Evolutionary conservation across 2,113 vertebrate genomes (phyloP).

Genomic region (Marmota monax): DNA sequence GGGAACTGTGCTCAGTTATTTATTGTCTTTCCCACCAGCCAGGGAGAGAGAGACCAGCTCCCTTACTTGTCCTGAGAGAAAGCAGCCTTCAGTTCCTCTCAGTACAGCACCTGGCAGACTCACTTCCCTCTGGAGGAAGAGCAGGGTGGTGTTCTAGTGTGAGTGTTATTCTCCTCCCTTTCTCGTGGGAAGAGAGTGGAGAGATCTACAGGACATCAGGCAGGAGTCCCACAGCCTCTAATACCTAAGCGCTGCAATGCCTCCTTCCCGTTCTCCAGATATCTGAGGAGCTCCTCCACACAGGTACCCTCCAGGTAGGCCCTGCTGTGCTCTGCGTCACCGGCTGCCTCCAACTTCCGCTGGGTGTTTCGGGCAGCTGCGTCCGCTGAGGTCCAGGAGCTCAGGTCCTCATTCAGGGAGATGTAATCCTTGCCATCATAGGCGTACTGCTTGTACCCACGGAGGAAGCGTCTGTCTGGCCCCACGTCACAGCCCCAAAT

Average conservation of each 20-base stretch:
- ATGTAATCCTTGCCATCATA: slow-evolving; percentile 82
- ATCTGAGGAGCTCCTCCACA: background rate
- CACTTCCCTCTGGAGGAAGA: too few species aligned
- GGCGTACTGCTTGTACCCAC: rapidly evolving
- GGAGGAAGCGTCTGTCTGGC: rapidly evolving
- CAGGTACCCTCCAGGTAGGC: background rate
- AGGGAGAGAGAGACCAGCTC: too few species aligned
- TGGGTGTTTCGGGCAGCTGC: rapidly evolving
- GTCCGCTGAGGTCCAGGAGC: background rate
- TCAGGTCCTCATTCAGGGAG: slow-evolving; percentile 10
- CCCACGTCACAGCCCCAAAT: slow-evolving; percentile 78
- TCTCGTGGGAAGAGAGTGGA: background rate
- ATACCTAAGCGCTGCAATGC: background rate
- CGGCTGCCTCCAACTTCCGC: background rate
- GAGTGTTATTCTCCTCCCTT: background rate
- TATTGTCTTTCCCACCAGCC: too few species aligned
- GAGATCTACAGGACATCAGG: background rate
- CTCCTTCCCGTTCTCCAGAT: slow-evolving; percentile 25
- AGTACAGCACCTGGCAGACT: background rate
- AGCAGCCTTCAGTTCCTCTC: too few species aligned
- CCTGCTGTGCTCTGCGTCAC: rapidly evolving
- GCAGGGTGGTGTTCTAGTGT: too few species aligned
- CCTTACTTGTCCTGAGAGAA: too few species aligned
- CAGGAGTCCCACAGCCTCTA: background rate
- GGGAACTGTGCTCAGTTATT: too few species aligned